These are phyloP conservation scores for Pachliopta kotzebuea DNA, from an alignment of 2,888 invertebrate genomes.

Conservation along the genomic window DNA sequence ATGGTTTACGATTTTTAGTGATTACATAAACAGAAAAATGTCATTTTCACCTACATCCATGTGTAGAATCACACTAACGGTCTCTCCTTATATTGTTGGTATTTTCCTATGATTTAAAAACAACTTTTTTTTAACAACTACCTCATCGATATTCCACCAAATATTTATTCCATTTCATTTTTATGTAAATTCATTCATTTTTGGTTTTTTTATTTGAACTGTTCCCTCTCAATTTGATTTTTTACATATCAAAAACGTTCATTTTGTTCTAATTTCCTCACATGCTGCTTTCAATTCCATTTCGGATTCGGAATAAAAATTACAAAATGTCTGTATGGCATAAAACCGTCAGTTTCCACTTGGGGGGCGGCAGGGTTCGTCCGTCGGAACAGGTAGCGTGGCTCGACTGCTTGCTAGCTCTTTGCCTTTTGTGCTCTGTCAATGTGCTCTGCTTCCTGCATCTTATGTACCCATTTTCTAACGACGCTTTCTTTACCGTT, in stretches of 20 bases:
- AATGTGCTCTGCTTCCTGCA: constrained; percentile 84
- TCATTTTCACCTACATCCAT: constrained; percentile 70
- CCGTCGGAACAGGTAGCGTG: constrained; percentile 91
- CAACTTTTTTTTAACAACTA: constrained; percentile 16
- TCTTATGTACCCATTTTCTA: constrained; percentile 71
- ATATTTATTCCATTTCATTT: background rate
- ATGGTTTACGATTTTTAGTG: constrained; percentile 63
- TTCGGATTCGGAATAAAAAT: constrained; percentile 56
- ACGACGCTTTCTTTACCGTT: constrained; percentile 46
- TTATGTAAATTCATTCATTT: constrained; percentile 7
- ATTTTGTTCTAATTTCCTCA: constrained; percentile 70
- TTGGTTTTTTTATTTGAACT: constrained; percentile 8
- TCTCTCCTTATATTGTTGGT: constrained; percentile 70
- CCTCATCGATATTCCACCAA: constrained; percentile 19
- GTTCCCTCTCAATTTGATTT: constrained; percentile 3
- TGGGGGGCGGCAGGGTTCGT: constrained; percentile 78
- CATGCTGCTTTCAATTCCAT: constrained; percentile 74
- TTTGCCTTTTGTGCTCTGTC: constrained; percentile 83
- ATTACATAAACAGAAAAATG: constrained; percentile 74
- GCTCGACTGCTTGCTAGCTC: constrained; percentile 85
- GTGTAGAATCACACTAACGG: constrained; percentile 63
- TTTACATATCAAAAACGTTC: constrained; percentile 40
- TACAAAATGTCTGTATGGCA: constrained; percentile 44
- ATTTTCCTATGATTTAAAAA: constrained; percentile 52
- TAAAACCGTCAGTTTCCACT: constrained; percentile 74